phyloP scores from a whole-genome alignment of 53 echinoderm and acorn worm genomes.

The Zoroaster sp. region DNA sequence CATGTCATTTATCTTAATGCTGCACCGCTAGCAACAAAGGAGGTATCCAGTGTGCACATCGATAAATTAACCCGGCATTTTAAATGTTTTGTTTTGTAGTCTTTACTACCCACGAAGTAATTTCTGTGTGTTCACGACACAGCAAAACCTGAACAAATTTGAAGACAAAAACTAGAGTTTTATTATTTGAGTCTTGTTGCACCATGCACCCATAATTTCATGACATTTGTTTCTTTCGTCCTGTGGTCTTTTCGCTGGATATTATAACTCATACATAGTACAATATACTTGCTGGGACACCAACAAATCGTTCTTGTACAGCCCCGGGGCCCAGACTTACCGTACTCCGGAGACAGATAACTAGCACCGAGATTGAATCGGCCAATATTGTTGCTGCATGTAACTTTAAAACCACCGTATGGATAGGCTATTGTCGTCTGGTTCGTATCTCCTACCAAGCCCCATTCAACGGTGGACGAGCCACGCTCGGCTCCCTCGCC shows the following conservation, averaged over 20 bases:
- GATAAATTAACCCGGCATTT: not conserved
- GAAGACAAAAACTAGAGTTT: not conserved
- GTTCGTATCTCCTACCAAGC: conserved; percentile 5
- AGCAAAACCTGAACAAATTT: not conserved
- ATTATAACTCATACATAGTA: not conserved
- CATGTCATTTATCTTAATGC: not conserved
- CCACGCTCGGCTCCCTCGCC: conserved; percentile 48
- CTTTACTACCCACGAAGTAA: not conserved
- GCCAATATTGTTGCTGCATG: conserved; percentile 55
- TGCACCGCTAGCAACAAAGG: conserved; percentile 17
- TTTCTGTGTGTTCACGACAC: not conserved
- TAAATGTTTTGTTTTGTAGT: not conserved
- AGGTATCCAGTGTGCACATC: not conserved
- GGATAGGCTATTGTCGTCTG: conserved; percentile 32
- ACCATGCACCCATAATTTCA: not conserved
- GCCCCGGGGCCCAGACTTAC: conserved; percentile 22
- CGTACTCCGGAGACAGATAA: conserved; percentile 23
- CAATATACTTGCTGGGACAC: not conserved
- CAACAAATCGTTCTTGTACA: conserved; percentile 48
- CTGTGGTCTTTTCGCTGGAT: not conserved
- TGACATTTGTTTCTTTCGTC: not conserved
- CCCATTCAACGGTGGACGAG: conserved; percentile 38
- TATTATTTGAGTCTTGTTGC: not conserved
- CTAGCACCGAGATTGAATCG: not conserved
- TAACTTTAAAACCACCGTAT: conserved; percentile 61